These are phyloP conservation scores for Nemapogon koenigi DNA, from an alignment of 2,888 invertebrate genomes.

Conservation along the genomic window DNA sequence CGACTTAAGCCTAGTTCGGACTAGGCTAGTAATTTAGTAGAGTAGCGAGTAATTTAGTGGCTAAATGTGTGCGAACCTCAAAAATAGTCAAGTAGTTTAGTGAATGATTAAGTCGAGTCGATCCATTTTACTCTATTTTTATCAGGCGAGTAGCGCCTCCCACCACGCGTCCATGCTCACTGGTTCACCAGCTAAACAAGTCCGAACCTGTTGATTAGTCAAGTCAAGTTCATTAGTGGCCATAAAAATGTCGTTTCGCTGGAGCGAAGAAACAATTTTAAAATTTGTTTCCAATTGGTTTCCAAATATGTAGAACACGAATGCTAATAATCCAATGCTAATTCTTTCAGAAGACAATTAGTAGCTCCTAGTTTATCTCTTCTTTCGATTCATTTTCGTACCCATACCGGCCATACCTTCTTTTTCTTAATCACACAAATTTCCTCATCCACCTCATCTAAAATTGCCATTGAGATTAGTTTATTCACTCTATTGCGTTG, in stretches of 20 bases:
- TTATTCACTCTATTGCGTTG: constrained; percentile 12
- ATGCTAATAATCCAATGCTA: constrained; percentile 19
- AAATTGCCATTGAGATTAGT: constrained; percentile 13
- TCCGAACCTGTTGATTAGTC: constrained; percentile 9
- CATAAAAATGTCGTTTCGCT: constrained; percentile 12
- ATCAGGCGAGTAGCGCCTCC: no score
- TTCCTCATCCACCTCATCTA: constrained; percentile 14
- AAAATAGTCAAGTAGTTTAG: constrained; percentile 13
- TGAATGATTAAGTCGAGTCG: constrained; percentile 13
- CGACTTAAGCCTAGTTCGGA: no score
- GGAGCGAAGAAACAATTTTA: constrained; percentile 14
- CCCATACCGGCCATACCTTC: constrained; percentile 16
- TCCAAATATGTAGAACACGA: constrained; percentile 13
- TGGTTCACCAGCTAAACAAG: constrained; percentile 14
- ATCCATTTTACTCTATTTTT: no score
- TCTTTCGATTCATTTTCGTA: no score
- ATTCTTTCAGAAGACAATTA: constrained; percentile 19
- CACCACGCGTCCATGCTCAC: constrained; percentile 17
- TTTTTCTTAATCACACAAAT: constrained; percentile 13
- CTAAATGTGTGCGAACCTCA: no score
- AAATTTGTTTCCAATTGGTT: constrained; percentile 14
- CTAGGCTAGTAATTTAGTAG: no score
- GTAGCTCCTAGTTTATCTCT: no score
- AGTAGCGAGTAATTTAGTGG: no score
- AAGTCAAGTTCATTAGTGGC: constrained; percentile 14